Evolutionary conservation across 37 sponge, comb jelly and placozoan genomes (phyloP).

Genomic region (Lycopodina hypogea): DNA sequence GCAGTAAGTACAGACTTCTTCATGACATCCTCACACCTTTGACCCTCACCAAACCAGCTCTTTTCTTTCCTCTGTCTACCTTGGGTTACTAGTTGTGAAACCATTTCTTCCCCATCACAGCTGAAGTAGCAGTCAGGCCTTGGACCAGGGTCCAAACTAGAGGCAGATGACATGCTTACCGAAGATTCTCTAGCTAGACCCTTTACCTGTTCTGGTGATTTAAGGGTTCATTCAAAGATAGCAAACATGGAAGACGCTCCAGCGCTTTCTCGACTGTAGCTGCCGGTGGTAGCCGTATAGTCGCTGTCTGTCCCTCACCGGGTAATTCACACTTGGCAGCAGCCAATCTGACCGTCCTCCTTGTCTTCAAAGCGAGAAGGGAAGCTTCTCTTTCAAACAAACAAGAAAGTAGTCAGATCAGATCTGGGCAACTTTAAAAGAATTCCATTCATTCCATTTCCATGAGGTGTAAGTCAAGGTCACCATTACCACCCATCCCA

Average conservation of each 20-base stretch:
- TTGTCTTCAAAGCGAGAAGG: too few relatives aligned
- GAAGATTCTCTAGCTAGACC: too few relatives aligned
- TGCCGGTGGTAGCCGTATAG: neutral
- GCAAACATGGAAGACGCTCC: neutral
- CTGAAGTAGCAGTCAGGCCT: constrained; percentile 23
- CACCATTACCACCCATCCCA: too few relatives aligned
- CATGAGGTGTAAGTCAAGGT: too few relatives aligned
- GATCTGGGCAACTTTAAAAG: too few relatives aligned
- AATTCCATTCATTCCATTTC: too few relatives aligned
- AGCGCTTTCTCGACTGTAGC: neutral
- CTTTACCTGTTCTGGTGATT: neutral
- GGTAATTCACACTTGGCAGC: neutral
- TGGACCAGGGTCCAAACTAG: constrained; percentile 16
- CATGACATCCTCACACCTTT: constrained; percentile 29
- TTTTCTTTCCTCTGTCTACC: neutral
- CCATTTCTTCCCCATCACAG: constrained; percentile 10
- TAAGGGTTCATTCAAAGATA: neutral
- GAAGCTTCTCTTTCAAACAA: too few relatives aligned
- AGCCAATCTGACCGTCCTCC: neutral
- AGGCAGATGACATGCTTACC: constrained; percentile 1
- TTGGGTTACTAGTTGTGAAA: neutral
- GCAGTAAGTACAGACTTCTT: constrained; percentile 71
- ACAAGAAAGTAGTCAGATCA: too few relatives aligned
- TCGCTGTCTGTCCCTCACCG: neutral
- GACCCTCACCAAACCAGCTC: neutral